Base-by-base conservation (phyloP, 2,797 vertebrate species). In the Melanotaenia parkinsoni region DNA sequence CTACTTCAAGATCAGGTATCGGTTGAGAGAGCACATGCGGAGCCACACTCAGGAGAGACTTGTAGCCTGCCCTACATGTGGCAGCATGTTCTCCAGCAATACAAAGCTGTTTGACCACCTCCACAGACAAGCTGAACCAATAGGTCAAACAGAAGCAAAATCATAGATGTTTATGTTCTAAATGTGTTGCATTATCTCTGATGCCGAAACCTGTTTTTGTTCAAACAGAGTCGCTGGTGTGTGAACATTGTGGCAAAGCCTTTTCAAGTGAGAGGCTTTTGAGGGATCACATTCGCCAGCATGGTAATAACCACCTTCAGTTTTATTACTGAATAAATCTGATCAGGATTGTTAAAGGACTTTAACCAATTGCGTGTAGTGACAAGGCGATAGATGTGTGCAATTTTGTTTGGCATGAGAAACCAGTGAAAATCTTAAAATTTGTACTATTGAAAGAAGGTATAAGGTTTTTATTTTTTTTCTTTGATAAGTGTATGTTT, bases 81-180 rank as follows among this genome's bases (percentile, higher is more conserved):
- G 94, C 77, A 92, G 90, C 88, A 95, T 94, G 92, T 95, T 95
- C 86, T 95, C 93, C 84, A 94, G 87, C 89, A 95, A 90, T 86
- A 95, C 93, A 0, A 92, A 94, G 79, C 64, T 93, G 83, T 96
- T 95, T 20, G 90, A 94, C 83, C 94, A 95, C 72, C 88, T 93
- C 64, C 93, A 95, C 77, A 90, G 92, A 54, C 92, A 96, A 84
- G 85, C 93, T 2, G 92, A 92, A 80, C 92, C 94, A 35, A 87
- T 93, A 8, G 92, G 93, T 94, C 57, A 89, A 82, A 58, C 8
- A 3, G 13, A 26, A 3, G 8, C 1, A 16, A n/a, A 24, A 0
- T 3, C n/a, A 26, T 35, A 6, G 18, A 33, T 66, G 16, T 8
- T n/a, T 2, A 33, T 35, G 30, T 22, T 63, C 13, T 57, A 3